phyloP scores from a whole-genome alignment of 2,888 invertebrate species.

The Polyploca ridens region DNA sequence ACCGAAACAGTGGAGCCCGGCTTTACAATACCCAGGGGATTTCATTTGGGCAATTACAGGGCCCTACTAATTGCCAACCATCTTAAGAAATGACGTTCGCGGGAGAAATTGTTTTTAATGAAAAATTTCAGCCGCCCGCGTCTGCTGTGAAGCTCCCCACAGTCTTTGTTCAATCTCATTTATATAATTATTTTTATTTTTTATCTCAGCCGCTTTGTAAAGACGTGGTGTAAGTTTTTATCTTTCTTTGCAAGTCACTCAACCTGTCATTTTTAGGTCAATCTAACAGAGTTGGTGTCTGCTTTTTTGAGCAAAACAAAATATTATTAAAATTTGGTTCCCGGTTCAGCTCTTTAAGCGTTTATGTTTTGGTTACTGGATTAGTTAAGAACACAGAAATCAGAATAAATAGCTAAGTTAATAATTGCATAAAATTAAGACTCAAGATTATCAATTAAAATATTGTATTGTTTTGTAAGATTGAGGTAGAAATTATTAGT shows the following conservation, averaged over 20 bases:
- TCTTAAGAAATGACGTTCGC: conserved; percentile 56
- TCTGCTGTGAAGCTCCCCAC: background rate
- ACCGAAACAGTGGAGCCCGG: conserved; percentile 4
- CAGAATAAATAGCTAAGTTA: too few species aligned
- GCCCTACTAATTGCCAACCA: conserved; percentile 61
- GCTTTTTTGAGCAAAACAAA: too few species aligned
- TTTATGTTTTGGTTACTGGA: too few species aligned
- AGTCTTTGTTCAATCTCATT: conserved; percentile 6
- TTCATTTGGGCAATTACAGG: conserved; percentile 61
- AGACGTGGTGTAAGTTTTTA: background rate
- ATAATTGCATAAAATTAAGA: too few species aligned
- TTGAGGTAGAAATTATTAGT: too few species aligned
- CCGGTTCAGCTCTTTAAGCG: too few species aligned
- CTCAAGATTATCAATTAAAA: too few species aligned
- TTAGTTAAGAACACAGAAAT: too few species aligned
- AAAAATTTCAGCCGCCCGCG: conserved; percentile 45
- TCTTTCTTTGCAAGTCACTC: background rate
- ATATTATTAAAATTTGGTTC: too few species aligned
- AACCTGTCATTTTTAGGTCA: background rate
- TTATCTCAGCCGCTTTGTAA: conserved; percentile 1
- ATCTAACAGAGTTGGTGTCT: background rate
- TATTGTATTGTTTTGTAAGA: too few species aligned
- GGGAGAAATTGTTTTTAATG: conserved; percentile 67
- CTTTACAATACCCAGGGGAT: conserved; percentile 50
- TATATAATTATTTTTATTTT: conserved; percentile 7